These are phyloP conservation scores for Orius insidiosus DNA, from an alignment of 1,140 invertebrate genomes.

Conservation along the genomic window DNA sequence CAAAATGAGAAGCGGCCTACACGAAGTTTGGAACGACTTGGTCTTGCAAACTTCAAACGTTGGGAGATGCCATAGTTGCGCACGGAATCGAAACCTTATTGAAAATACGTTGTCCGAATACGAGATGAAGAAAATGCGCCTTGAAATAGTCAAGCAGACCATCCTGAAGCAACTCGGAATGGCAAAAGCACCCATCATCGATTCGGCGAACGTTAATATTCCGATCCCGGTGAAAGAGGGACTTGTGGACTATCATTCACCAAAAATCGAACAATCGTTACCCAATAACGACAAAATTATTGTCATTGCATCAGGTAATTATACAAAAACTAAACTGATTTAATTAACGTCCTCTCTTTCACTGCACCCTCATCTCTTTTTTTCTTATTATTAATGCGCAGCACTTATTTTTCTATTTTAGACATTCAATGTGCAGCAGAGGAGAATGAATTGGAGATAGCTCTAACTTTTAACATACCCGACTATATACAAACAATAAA, in stretches of 20 bases:
- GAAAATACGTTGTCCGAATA: conserved; percentile 1
- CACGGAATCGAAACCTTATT: neutral
- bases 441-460: too few relatives aligned
- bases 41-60: neutral
- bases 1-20: neutral
- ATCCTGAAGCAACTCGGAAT: conserved; percentile 10
- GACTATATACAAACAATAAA: neutral
- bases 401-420: too few relatives aligned
- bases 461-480: neutral
- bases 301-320: neutral
- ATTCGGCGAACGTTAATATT: neutral
- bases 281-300: neutral
- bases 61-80: conserved; percentile 1
- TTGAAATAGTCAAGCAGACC: conserved; percentile 8
- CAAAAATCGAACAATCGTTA: too few relatives aligned
- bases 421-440: too few relatives aligned
- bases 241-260: too few relatives aligned
- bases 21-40: conserved; percentile 6
- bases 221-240: conserved; percentile 4
- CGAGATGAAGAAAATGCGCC: conserved; percentile 1
- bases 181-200: neutral
- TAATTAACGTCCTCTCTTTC: too few relatives aligned
- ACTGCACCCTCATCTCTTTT: too few relatives aligned
- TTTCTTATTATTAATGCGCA: too few relatives aligned
- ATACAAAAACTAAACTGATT: too few relatives aligned